Percentiles rank a stretch among this genome's conserved stretches.
phyloP scores from a whole-genome alignment of 2,797 vertebrate species.

The Paedocypris micromegethes region DNA sequence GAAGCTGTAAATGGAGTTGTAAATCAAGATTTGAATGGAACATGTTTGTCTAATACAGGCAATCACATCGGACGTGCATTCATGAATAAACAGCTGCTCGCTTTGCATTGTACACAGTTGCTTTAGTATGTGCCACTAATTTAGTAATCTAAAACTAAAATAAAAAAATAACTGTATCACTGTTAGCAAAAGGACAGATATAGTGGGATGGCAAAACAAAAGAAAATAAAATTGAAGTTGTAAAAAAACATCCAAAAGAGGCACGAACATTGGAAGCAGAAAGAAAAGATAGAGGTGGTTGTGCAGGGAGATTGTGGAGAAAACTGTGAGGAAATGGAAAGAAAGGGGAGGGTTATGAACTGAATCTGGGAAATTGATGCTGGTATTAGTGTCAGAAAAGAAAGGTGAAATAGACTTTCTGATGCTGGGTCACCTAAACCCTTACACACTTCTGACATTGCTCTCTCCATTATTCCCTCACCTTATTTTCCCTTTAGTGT shows the following conservation, averaged over 20 bases:
- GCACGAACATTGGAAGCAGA: slow-evolving; percentile 8
- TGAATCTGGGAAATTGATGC: slow-evolving; percentile 28
- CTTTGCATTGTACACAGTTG: not conserved
- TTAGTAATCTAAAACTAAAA: not conserved
- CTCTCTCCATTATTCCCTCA: slow-evolving; percentile 5
- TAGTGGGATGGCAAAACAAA: not conserved
- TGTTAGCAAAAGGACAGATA: not conserved
- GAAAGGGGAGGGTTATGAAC: slow-evolving; percentile 23
- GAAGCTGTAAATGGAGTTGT: slow-evolving; percentile 7
- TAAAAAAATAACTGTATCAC: not conserved
- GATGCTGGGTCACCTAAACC: slow-evolving; percentile 1
- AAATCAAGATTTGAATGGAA: not conserved
- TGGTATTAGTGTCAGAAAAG: slow-evolving; percentile 33
- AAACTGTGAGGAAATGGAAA: slow-evolving; percentile 6
- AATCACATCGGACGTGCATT: not conserved
- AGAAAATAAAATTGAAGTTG: slow-evolving; percentile 1
- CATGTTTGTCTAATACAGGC: not conserved
- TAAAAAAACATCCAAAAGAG: slow-evolving; percentile 23
- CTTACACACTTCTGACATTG: slow-evolving; percentile 8
- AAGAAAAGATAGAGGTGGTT: slow-evolving; percentile 2
- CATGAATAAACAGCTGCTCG: not conserved
- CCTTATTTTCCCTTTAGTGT: slow-evolving; percentile 5
- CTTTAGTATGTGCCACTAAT: too few species aligned
- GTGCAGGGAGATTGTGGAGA: not conserved
- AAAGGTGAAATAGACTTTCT: slow-evolving; percentile 32